These are phyloP conservation scores for Nestor notabilis DNA, from an alignment of 2,113 vertebrate genomes.

Conservation along the genomic window DNA sequence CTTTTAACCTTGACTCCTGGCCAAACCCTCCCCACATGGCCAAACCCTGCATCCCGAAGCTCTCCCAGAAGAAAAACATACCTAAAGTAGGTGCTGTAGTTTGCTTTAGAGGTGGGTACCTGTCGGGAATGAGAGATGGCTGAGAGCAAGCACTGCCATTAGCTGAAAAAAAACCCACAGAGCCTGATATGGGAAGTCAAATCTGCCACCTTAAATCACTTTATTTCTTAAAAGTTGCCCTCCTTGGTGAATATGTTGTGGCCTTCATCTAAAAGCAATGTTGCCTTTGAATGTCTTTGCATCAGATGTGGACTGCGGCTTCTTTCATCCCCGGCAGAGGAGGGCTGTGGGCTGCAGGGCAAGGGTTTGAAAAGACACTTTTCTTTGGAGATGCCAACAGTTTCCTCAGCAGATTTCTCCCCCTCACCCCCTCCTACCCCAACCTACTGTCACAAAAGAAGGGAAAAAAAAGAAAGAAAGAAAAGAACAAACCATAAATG, in stretches of 20 bases:
- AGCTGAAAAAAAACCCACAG: background rate
- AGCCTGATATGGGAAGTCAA: background rate
- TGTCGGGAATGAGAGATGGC: background rate
- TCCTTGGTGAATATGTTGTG: background rate
- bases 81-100: background rate
- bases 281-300: background rate
- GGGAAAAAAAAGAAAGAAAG: background rate
- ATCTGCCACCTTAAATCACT: background rate
- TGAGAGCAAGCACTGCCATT: background rate
- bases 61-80: background rate
- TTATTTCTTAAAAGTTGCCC: background rate
- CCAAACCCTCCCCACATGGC: background rate
- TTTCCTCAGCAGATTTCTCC: conserved; percentile 36
- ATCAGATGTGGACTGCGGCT: background rate
- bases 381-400: conserved; percentile 11
- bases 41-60: background rate
- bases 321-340: background rate
- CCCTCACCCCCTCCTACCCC: background rate
- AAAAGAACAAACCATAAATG: conserved; percentile 1
- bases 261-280: background rate
- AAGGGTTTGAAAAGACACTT: conserved; percentile 3
- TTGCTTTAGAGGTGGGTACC: background rate
- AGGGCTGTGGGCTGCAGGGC: background rate
- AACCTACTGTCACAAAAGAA: conserved; percentile 12
- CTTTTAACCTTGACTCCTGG: background rate